These are phyloP conservation scores for Hipposideros larvatus DNA, from an alignment of 2,797 vertebrate species.

Conservation along the genomic window DNA sequence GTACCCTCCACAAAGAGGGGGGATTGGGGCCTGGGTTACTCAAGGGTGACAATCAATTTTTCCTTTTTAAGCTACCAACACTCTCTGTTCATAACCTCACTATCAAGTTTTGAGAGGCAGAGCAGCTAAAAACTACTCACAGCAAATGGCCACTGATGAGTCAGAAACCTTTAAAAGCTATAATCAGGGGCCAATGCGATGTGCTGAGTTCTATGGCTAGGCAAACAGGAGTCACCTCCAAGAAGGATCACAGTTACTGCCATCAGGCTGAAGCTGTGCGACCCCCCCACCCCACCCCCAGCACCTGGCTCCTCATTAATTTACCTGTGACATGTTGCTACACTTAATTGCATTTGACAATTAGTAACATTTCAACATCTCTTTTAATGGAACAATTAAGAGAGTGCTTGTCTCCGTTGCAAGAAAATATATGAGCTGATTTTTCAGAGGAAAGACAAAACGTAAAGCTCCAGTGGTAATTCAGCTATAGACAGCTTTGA, in stretches of 20 bases:
- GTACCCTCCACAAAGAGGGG: not conserved
- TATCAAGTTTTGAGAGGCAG: slow-evolving; percentile 30
- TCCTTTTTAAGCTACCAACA: slow-evolving; percentile 30
- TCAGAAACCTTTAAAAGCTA: slow-evolving; percentile 18
- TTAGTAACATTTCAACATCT: slow-evolving; percentile 91
- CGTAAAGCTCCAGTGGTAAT: slow-evolving; percentile 53
- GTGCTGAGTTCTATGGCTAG: not conserved
- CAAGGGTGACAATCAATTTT: not conserved
- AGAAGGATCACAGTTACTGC: slow-evolving; percentile 45
- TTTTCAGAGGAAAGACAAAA: slow-evolving; percentile 65
- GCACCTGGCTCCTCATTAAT: slow-evolving; percentile 89
- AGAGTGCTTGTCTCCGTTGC: slow-evolving; percentile 83
- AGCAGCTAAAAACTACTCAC: slow-evolving; percentile 24
- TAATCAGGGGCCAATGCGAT: not conserved
- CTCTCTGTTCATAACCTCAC: not conserved
- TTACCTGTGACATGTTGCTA: slow-evolving; percentile 91
- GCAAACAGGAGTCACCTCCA: slow-evolving; percentile 34
- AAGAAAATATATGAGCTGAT: slow-evolving; percentile 86
- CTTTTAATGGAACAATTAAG: slow-evolving; percentile 89
- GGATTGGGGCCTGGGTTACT: not conserved
- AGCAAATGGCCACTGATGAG: slow-evolving; percentile 34
- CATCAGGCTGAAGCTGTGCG: slow-evolving; percentile 56
- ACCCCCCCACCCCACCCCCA: not conserved
- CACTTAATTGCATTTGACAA: slow-evolving; percentile 91
- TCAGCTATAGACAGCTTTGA: slow-evolving; percentile 67